Base-by-base conservation (phyloP, 2,888 invertebrate species). In the Cryptops parisi region DNA sequence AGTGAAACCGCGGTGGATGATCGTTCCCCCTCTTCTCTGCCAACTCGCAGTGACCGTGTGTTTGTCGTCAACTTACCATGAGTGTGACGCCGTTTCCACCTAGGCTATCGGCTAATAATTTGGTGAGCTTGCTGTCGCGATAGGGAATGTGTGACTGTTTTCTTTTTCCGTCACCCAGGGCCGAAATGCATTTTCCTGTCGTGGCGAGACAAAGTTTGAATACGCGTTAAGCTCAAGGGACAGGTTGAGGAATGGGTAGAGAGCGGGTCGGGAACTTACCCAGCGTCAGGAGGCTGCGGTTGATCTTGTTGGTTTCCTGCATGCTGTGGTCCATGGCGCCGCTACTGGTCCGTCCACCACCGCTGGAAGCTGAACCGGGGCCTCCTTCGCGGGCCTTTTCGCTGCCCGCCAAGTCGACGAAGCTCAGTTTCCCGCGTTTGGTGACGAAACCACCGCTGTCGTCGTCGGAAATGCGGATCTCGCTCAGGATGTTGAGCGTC, bases 361-460 rank as follows among this genome's bases (percentile, higher is more conserved):
- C n/a, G n/a, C n/a, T n/a, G n/a, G n/a, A n/a, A n/a, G n/a, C n/a
- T n/a, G n/a, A n/a, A n/a, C n/a, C n/a, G n/a, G 23, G 15, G 24
- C 45, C 45, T 52, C 84, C 26, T 66, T 90, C 93, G 3, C 91
- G 90, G 79, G 93, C 54, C 47, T 56, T 87, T 72, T 94, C 93
- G 64, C 90, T 91, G n/a, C 94, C 93, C 1, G 94, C 94, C 55
- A 94, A 73, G 70, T 94, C 94, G 5, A 94, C 93, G 68, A 94
- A 91, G 72, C 91, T 90, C 53, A 94, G 82, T 72, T 94, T 94
- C 24, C 94, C 94, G 63, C 89, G 85, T 61, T 87, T 83, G 33
- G 89, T 85, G 61, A 91, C 81, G 62, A 85, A 87, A 44, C 89
- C 83, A 44, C 89, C 83, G 44, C 84, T 84, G 57, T 81, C 79